Conservation (phyloP, 1,140 invertebrate genomes). For the Mactra quadrangularis region DNA sequence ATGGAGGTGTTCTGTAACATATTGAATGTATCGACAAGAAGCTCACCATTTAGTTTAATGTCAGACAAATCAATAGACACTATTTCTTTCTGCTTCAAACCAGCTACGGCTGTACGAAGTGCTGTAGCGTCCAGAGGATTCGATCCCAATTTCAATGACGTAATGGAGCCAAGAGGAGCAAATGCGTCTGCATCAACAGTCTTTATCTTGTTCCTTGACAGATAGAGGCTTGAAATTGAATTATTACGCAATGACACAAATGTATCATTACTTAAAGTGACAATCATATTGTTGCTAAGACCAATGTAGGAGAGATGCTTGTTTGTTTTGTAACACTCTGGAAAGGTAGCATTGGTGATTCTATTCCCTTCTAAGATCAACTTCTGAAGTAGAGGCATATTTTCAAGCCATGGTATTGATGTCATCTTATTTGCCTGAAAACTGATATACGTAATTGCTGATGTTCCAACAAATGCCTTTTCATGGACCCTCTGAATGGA, state of each 20-base stretch:
- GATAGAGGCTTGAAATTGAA: constrained; percentile 62
- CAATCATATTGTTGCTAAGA: constrained; percentile 71
- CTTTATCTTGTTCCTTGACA: constrained; percentile 67
- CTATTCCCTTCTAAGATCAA: constrained; percentile 69
- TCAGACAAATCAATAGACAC: constrained; percentile 69
- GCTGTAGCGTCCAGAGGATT: constrained; percentile 66
- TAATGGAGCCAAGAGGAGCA: constrained; percentile 60
- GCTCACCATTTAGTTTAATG: constrained; percentile 62
- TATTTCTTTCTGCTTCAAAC: constrained; percentile 61
- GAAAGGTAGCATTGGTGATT: constrained; percentile 69
- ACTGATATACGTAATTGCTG: constrained; percentile 54
- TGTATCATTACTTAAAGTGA: constrained; percentile 57
- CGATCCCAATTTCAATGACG: constrained; percentile 69
- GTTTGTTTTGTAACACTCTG: constrained; percentile 40
- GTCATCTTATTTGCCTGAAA: constrained; percentile 66
- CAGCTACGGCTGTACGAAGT: constrained; percentile 61
- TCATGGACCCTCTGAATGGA: constrained; percentile 59
- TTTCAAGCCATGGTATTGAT: constrained; percentile 59
- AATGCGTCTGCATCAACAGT: constrained; percentile 64
- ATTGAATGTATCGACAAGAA: constrained; percentile 68
- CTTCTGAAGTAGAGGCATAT: constrained; percentile 54
- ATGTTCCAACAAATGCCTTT: constrained; percentile 61
- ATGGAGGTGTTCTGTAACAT: constrained; percentile 66
- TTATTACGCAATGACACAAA: constrained; percentile 63
- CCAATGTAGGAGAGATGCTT: constrained; percentile 55